phyloP scores from a whole-genome alignment of 2,113 vertebrate genomes.

The Oncorhynchus tshawytscha region DNA sequence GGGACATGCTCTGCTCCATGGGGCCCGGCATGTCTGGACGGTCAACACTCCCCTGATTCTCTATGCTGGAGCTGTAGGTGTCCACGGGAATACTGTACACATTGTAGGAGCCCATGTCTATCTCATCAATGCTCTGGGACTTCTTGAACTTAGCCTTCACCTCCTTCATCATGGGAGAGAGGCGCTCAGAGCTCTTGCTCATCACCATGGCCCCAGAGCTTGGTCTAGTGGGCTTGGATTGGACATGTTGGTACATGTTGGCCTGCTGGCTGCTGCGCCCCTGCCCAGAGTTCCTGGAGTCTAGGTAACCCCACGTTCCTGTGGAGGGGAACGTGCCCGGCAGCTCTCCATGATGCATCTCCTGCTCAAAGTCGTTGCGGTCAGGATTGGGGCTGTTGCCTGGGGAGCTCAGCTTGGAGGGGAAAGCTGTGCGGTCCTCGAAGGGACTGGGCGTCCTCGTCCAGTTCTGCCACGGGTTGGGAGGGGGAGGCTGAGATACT shows the following conservation, averaged over 20 bases:
- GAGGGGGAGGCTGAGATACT: constrained; percentile 72
- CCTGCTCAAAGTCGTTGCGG: constrained; percentile 85
- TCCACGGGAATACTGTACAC: constrained; percentile 88
- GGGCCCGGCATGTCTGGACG: constrained; percentile 81
- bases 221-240: constrained; percentile 9
- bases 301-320: constrained; percentile 83
- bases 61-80: constrained; percentile 89
- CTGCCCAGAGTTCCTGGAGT: constrained; percentile 65
- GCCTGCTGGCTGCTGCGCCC: not conserved
- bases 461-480: constrained; percentile 99
- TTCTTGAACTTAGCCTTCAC: constrained; percentile 96
- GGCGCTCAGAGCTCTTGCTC: constrained; percentile 95
- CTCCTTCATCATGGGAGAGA: constrained; percentile 95
- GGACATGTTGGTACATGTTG: constrained; percentile 79
- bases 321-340: constrained; percentile 78
- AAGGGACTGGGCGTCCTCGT: constrained; percentile 97
- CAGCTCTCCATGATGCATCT: constrained; percentile 69
- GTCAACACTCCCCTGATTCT: constrained; percentile 89
- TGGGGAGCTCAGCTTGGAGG: constrained; percentile 93
- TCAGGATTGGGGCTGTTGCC: constrained; percentile 92
- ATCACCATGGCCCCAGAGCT: constrained; percentile 74
- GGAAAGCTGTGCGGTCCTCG: constrained; percentile 97
- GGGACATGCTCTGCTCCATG: constrained; percentile 93
- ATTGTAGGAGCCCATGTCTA: constrained; percentile 94
- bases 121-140: constrained; percentile 97